phyloP scores from a whole-genome alignment of 2,888 invertebrate genomes.

The Apomyelois bistriatella region DNA sequence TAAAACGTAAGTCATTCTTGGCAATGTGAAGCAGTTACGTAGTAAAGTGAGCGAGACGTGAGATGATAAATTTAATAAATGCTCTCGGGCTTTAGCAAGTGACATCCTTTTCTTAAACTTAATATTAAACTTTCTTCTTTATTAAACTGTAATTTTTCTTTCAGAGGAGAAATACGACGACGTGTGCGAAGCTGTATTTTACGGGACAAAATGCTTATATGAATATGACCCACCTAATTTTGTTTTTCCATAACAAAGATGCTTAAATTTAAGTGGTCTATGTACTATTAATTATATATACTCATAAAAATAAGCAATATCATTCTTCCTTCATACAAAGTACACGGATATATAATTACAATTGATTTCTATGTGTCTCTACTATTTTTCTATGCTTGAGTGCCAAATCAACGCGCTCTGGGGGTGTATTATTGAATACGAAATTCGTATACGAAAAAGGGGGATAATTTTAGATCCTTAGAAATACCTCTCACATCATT shows the following conservation, averaged over 20 bases:
- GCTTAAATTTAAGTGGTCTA: background rate
- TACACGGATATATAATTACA: background rate
- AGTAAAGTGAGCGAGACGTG: no score
- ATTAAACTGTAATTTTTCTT: no score
- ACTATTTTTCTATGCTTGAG: background rate
- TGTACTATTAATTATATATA: background rate
- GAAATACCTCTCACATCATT: no score
- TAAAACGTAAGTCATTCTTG: no score
- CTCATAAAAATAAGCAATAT: background rate
- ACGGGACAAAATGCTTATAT: conserved; percentile 59
- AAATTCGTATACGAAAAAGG: background rate
- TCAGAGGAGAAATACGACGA: conserved; percentile 61
- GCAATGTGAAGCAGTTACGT: no score
- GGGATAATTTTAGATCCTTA: background rate
- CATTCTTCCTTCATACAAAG: background rate
- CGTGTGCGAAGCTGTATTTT: conserved; percentile 55
- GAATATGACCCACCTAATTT: conserved; percentile 57
- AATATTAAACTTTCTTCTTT: no score
- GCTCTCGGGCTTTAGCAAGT: no score
- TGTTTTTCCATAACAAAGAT: conserved; percentile 46
- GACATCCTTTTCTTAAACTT: no score
- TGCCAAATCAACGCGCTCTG: background rate
- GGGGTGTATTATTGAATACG: background rate
- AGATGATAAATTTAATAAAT: no score
- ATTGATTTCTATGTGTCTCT: background rate